These are phyloP conservation scores for Orius laevigatus DNA, from an alignment of 1,140 invertebrate species.

Conservation along the genomic window DNA sequence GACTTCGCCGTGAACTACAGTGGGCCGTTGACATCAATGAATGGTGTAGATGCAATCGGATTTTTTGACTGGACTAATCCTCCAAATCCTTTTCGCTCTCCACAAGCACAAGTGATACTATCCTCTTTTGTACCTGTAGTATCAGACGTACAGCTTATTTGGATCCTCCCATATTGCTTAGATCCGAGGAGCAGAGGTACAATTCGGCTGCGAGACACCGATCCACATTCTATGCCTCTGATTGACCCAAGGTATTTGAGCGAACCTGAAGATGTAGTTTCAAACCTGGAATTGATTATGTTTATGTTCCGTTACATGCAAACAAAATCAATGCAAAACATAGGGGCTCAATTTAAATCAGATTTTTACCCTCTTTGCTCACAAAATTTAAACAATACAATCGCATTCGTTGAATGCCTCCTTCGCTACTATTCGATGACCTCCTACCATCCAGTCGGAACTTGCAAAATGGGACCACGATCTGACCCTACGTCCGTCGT, in stretches of 20 bases:
- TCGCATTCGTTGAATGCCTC: slow-evolving; percentile 24
- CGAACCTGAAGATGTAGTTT: slow-evolving; percentile 29
- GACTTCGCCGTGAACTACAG: slow-evolving; percentile 38
- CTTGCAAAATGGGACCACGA: slow-evolving; percentile 46
- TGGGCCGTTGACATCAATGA: slow-evolving; percentile 24
- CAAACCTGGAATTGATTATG: slow-evolving; percentile 24
- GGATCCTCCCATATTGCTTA: slow-evolving; percentile 38
- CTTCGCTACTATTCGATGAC: slow-evolving; percentile 34
- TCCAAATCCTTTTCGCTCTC: background rate
- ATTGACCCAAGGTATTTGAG: slow-evolving; percentile 49
- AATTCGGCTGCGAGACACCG: slow-evolving; percentile 33
- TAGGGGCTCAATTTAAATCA: background rate
- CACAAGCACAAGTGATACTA: background rate
- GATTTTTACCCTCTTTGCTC: background rate
- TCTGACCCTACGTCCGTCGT: slow-evolving; percentile 63
- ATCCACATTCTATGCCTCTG: slow-evolving; percentile 41
- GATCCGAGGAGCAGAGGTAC: slow-evolving; percentile 56
- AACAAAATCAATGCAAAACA: slow-evolving; percentile 34
- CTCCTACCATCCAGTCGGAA: slow-evolving; percentile 55
- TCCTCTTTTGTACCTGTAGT: slow-evolving; percentile 21
- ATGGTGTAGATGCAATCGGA: background rate
- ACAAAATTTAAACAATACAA: background rate
- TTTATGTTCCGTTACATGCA: slow-evolving; percentile 1
- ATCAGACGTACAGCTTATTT: slow-evolving; percentile 45
- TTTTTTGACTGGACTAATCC: background rate